phyloP scores from a whole-genome alignment of 2,797 vertebrate genomes.

The Alosa sapidissima region DNA sequence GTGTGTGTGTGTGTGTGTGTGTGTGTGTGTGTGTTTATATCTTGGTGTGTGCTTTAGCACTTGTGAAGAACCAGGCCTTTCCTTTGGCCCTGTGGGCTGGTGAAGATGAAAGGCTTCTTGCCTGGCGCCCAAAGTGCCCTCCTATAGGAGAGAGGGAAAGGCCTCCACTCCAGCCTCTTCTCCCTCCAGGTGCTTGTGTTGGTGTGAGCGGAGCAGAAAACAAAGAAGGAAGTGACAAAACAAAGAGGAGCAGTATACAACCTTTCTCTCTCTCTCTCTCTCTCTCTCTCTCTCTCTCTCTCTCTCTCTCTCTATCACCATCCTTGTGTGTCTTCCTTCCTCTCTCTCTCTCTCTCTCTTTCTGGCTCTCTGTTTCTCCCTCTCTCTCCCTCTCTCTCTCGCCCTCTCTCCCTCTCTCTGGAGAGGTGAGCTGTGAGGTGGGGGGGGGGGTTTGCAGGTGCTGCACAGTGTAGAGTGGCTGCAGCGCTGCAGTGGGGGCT shows the following conservation, averaged over 20 bases:
- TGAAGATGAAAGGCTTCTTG: background rate
- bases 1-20: background rate
- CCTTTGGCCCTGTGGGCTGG: slow-evolving; percentile 1
- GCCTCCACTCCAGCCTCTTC: background rate
- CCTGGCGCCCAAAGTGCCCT: slow-evolving; percentile 7
- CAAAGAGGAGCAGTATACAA: background rate
- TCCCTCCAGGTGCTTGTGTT: slow-evolving; percentile 1
- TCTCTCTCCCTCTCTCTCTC: background rate
- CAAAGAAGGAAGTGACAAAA: background rate
- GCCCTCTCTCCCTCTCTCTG: background rate
- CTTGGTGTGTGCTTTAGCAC: background rate
- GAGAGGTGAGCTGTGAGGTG: background rate
- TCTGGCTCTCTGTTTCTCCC: background rate
- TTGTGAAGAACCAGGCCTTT: slow-evolving; percentile 5
- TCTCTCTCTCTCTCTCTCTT: background rate
- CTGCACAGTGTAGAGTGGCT: slow-evolving; percentile 22
- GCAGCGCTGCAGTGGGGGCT: slow-evolving; percentile 26
- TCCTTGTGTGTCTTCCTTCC: background rate
- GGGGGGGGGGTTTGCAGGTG: background rate
- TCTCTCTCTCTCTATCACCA: background rate
- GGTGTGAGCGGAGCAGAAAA: background rate
- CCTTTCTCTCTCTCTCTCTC: no score
- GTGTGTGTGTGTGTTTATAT: background rate
- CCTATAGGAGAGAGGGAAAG: background rate
- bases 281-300: slow-evolving; percentile 11